Percentiles rank a stretch among this genome's conserved stretches.
These are phyloP conservation scores for Trichopoda pennipes DNA, from an alignment of 2,888 invertebrate genomes.

Conservation along the genomic window DNA sequence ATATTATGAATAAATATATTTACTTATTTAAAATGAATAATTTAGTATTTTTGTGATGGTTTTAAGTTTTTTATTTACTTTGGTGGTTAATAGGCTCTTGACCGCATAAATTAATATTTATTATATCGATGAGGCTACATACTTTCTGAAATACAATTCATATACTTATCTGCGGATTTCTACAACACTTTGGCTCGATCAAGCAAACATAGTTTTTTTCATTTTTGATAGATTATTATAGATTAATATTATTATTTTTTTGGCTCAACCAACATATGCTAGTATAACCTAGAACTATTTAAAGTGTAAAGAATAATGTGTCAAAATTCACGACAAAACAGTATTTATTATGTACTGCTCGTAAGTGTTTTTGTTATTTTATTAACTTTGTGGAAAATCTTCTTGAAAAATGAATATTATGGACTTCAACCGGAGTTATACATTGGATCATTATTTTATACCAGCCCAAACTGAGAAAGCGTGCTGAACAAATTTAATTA, in stretches of 20 bases:
- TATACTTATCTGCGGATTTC: not conserved
- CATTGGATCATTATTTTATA: not conserved
- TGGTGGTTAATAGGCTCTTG: no score
- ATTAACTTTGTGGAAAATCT: constrained; percentile 20
- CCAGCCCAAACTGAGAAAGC: not conserved
- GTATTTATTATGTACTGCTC: not conserved
- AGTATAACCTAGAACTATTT: not conserved
- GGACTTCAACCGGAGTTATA: constrained; percentile 43
- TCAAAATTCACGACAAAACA: not conserved
- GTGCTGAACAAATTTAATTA: no score
- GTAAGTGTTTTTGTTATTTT: constrained; percentile 26
- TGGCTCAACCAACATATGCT: not conserved
- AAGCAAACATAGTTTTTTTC: not conserved
- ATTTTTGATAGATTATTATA: not conserved
- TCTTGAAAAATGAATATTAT: constrained; percentile 34
- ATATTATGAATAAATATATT: not conserved
- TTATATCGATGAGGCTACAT: not conserved
- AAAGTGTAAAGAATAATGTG: constrained; percentile 11
- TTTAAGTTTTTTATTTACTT: no score
- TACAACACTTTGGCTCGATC: not conserved
- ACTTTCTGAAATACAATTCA: not conserved
- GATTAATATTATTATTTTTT: no score
- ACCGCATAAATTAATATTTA: not conserved
- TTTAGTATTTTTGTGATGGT: no score
- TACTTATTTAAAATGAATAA: not conserved